Percentiles rank a stretch among this genome's conserved stretches.
These are phyloP conservation scores for Melanostigma gelatinosum DNA, from an alignment of 2,113 vertebrate genomes.

Conservation along the genomic window DNA sequence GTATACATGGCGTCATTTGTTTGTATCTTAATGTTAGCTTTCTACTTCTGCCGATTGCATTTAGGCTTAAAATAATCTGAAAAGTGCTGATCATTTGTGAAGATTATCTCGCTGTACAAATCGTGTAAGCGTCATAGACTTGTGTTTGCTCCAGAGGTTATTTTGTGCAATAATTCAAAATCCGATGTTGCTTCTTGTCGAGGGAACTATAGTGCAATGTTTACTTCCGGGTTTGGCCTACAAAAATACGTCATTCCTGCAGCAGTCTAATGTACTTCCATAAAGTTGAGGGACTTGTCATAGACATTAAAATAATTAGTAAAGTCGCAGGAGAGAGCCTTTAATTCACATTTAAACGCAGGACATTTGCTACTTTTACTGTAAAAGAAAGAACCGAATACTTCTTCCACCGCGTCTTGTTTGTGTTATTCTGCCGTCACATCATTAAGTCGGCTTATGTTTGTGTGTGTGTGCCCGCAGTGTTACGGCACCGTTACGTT, in stretches of 20 bases:
- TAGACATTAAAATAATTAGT: neutral
- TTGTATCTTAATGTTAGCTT: no score
- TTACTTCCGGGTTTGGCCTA: neutral
- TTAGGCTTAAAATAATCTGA: no score
- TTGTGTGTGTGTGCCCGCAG: no score
- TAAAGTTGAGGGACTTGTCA: neutral
- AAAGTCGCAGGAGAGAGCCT: neutral
- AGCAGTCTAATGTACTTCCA: neutral
- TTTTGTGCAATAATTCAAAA: neutral
- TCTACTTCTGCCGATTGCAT: no score
- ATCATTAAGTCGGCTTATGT: neutral
- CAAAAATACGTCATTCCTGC: neutral
- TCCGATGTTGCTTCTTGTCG: neutral
- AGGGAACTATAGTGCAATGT: neutral
- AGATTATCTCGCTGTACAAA: neutral
- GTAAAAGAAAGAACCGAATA: neutral
- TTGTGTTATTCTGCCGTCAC: neutral
- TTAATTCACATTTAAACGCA: neutral
- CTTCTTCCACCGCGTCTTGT: neutral
- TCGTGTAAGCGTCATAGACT: neutral
- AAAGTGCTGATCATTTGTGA: neutral
- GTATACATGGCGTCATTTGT: no score
- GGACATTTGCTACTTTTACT: neutral
- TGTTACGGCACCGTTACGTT: neutral
- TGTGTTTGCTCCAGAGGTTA: neutral